A percentile compares a stretch with the other conserved stretches of the same genome.
These are phyloP conservation scores for Rhabdophis nuchalis DNA, from an alignment of 2,797 vertebrate genomes.

Conservation along the genomic window DNA sequence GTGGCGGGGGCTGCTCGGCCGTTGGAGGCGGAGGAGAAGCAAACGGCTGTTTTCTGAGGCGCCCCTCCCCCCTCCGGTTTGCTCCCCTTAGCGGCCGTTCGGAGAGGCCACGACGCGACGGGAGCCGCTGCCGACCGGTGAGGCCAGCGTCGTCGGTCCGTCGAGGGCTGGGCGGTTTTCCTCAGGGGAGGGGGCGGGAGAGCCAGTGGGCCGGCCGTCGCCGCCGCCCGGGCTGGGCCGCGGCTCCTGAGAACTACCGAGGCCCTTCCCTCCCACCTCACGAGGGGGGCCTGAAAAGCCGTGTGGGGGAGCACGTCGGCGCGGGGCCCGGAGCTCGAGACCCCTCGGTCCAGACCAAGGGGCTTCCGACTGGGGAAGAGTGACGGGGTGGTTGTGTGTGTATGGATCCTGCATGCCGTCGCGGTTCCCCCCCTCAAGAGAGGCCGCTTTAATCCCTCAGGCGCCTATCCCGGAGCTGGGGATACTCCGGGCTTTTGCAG, in stretches of 20 bases:
- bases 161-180: neutral
- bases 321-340: neutral
- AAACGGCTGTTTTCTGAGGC: neutral
- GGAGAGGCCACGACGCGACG: constrained; percentile 20
- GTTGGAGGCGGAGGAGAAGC: constrained; percentile 15
- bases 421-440: no score
- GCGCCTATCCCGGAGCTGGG: neutral
- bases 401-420: neutral
- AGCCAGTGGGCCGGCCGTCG: neutral
- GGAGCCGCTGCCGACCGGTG: neutral
- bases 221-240: neutral
- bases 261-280: neutral
- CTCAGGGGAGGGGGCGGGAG: neutral
- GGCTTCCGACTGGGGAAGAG: neutral
- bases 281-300: neutral
- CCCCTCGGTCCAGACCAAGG: no score
- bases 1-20: neutral
- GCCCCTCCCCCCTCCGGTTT: rapidly evolving
- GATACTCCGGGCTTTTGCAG: neutral
- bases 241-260: neutral
- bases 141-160: neutral
- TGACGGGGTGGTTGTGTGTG: neutral
- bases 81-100: constrained; percentile 21
- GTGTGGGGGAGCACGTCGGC: neutral
- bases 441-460: neutral